phyloP scores from a whole-genome alignment of 2,888 invertebrate genomes.

The Eupeodes luniger region DNA sequence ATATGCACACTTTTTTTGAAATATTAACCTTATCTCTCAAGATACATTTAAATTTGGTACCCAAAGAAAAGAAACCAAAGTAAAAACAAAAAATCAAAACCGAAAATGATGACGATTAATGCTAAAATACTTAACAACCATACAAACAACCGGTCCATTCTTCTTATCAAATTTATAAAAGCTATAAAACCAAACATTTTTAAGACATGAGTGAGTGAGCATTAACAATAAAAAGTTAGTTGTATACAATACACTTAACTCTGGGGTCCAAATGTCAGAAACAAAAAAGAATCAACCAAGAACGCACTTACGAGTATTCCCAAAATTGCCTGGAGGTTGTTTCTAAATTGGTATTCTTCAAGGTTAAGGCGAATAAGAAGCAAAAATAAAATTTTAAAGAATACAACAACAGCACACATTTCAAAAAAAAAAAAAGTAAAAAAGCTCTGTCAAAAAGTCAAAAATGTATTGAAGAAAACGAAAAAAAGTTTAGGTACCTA shows the following conservation, averaged over 20 bases:
- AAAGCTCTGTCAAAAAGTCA: constrained; percentile 32
- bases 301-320: constrained; percentile 70
- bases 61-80: not conserved
- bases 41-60: too few relatives aligned
- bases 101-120: not conserved
- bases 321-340: constrained; percentile 68
- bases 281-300: constrained; percentile 13
- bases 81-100: not conserved
- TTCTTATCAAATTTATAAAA: constrained; percentile 54
- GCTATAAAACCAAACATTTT: constrained; percentile 2
- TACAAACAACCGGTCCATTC: constrained; percentile 51
- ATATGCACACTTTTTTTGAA: too few relatives aligned
- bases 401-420: constrained; percentile 6
- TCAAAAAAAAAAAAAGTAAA: not conserved
- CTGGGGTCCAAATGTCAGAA: constrained; percentile 51
- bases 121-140: constrained; percentile 33
- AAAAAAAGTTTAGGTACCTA: constrained; percentile 6
- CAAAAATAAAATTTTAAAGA: constrained; percentile 41
- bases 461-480: constrained; percentile 24
- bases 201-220: constrained; percentile 25
- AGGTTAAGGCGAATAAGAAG: constrained; percentile 67
- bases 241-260: constrained; percentile 21
- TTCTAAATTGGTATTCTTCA: constrained; percentile 73
- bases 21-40: too few relatives aligned
- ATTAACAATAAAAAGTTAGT: constrained; percentile 25